phyloP scores from a whole-genome alignment of 1,140 invertebrate genomes.

The Hestina assimilis region DNA sequence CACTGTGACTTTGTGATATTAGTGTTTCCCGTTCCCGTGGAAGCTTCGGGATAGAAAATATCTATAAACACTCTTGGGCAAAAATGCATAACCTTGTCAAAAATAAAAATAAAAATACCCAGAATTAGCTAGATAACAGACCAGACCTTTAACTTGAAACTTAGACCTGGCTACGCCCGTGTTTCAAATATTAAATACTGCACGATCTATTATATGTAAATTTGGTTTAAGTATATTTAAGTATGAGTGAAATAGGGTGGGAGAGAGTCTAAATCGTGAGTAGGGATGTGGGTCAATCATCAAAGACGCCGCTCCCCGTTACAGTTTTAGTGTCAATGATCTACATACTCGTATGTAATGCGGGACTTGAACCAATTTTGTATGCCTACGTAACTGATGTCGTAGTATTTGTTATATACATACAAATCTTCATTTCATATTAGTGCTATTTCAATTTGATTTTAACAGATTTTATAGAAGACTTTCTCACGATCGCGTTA shows the following conservation, averaged over 20 bases:
- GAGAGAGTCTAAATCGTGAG: background rate
- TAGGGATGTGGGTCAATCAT: slow-evolving; percentile 49
- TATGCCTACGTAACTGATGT: background rate
- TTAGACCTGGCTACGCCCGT: too few species aligned
- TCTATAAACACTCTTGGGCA: too few species aligned
- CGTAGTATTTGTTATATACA: background rate
- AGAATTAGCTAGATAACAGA: too few species aligned
- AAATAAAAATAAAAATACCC: too few species aligned
- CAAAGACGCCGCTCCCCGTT: slow-evolving; percentile 38
- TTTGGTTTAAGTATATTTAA: background rate
- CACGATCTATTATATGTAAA: background rate
- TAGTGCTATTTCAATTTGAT: background rate
- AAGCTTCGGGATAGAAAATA: too few species aligned
- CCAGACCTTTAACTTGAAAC: too few species aligned
- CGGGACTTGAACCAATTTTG: slow-evolving; percentile 22
- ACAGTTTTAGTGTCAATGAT: slow-evolving; percentile 49
- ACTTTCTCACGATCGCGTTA: too few species aligned
- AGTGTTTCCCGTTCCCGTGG: too few species aligned
- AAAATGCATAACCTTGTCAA: too few species aligned
- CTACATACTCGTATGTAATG: slow-evolving; percentile 31
- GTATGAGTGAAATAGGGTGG: slow-evolving; percentile 15
- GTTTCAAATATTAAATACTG: too few species aligned
- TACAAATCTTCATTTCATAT: background rate
- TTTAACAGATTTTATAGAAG: too few species aligned
- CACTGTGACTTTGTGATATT: too few species aligned